Percentiles rank a stretch among this genome's conserved stretches.
Evolutionary conservation across 2,797 vertebrate species (phyloP).

Genomic region (Falco columbarius): DNA sequence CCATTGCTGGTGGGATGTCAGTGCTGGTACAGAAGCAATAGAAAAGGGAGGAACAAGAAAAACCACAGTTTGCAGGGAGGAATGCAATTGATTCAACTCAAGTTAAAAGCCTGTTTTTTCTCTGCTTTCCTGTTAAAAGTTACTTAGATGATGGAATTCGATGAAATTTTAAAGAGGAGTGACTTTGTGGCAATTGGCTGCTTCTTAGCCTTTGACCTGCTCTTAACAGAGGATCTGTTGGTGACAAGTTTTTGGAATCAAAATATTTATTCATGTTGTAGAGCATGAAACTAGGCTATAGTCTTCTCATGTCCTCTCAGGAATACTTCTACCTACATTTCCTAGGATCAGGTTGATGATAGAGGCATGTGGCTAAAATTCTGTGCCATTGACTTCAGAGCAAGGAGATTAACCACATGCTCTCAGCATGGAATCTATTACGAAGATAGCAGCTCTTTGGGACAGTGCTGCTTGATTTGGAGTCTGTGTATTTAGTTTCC

Average conservation of each 20-base stretch:
- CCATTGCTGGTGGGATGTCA: neutral
- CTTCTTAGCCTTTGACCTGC: neutral
- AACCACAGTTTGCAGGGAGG: neutral
- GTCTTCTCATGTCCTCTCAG: neutral
- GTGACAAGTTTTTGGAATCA: neutral
- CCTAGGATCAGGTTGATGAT: neutral
- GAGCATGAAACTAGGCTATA: neutral
- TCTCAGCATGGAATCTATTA: neutral
- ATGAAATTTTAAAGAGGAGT: neutral
- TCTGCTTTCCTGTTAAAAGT: neutral
- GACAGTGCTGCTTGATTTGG: neutral
- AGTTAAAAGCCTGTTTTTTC: neutral
- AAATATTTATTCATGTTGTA: neutral
- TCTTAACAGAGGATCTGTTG: neutral
- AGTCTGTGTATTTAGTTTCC: neutral
- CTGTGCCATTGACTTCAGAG: neutral
- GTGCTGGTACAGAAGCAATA: neutral
- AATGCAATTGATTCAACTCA: neutral
- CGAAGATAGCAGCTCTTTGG: neutral
- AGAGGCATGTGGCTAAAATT: neutral
- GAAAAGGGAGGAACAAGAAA: neutral
- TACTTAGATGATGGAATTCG: neutral
- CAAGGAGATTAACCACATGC: neutral
- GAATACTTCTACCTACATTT: neutral
- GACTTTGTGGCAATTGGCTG: neutral